phyloP scores from a whole-genome alignment of 2,888 invertebrate species.

The Sarcophaga rosellei region DNA sequence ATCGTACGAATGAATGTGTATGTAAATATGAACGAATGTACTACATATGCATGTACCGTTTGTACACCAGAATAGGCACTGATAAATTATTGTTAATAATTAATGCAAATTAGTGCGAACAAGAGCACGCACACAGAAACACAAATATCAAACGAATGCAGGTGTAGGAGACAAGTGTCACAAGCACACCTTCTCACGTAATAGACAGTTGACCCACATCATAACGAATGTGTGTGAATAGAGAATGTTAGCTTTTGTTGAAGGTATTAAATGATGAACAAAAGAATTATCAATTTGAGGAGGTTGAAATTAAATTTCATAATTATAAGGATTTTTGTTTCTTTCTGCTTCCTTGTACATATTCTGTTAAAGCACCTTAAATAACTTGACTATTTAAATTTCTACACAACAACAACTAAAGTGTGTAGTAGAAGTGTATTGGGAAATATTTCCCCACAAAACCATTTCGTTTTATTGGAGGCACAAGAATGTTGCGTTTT shows the following conservation, averaged over 20 bases:
- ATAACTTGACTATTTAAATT: too few species aligned
- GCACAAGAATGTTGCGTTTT: too few species aligned
- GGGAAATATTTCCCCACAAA: too few species aligned
- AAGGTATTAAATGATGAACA: neutral
- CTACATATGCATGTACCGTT: neutral
- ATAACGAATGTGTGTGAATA: slow-evolving; percentile 12
- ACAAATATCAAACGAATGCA: neutral
- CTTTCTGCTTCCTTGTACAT: too few species aligned
- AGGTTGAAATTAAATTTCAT: too few species aligned
- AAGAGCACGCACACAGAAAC: neutral
- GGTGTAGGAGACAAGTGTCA: neutral
- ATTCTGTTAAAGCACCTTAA: too few species aligned
- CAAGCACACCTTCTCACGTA: neutral
- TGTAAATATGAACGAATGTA: neutral
- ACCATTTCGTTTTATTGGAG: too few species aligned
- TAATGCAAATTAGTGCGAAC: slow-evolving; percentile 44
- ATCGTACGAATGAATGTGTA: neutral
- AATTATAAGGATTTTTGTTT: too few species aligned
- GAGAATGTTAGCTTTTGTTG: neutral
- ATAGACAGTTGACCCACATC: slow-evolving; percentile 15
- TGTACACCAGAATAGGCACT: slow-evolving; percentile 8
- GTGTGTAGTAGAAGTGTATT: too few species aligned
- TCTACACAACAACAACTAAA: too few species aligned
- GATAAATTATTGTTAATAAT: slow-evolving; percentile 54
- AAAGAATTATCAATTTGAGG: too few species aligned